A percentile compares a stretch with the other conserved stretches of the same genome.
These are phyloP conservation scores for Hyles vespertilio DNA, from an alignment of 1,140 invertebrate genomes.

Conservation along the genomic window DNA sequence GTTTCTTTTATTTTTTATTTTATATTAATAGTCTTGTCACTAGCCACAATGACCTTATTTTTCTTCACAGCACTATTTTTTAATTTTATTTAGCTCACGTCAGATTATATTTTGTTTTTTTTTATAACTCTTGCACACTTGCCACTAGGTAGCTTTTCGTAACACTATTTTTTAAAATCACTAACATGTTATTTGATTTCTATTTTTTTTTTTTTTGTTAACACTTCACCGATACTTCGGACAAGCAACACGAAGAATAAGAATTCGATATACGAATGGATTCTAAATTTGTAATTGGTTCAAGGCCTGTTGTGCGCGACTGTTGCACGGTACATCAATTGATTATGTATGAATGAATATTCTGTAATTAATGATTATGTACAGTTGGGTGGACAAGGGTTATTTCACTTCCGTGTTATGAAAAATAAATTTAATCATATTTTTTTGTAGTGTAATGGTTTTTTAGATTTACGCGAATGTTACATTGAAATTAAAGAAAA, in stretches of 20 bases:
- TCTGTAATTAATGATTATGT: not conserved
- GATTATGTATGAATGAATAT: slow-evolving; percentile 8
- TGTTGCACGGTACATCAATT: slow-evolving; percentile 2
- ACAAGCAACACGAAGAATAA: slow-evolving; percentile 6
- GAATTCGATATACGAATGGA: slow-evolving; percentile 8
- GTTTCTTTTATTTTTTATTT: no score
- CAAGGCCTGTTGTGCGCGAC: slow-evolving; percentile 12
- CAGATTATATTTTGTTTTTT: not conserved
- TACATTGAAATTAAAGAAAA: no score
- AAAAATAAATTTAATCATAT: no score
- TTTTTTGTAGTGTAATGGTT: no score
- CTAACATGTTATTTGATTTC: slow-evolving; percentile 7
- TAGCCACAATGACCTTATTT: no score
- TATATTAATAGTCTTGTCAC: no score
- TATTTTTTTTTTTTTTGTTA: slow-evolving; percentile 8
- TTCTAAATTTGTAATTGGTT: slow-evolving; percentile 20
- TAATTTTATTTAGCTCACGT: no score
- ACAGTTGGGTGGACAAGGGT: not conserved
- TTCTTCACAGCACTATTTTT: no score
- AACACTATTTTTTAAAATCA: no score
- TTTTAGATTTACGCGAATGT: no score
- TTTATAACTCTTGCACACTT: not conserved
- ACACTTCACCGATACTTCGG: not conserved
- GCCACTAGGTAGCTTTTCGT: no score
- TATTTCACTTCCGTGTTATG: no score